Base-by-base conservation (phyloP, 2,888 invertebrate genomes). In the Agrilus cyanescens region DNA sequence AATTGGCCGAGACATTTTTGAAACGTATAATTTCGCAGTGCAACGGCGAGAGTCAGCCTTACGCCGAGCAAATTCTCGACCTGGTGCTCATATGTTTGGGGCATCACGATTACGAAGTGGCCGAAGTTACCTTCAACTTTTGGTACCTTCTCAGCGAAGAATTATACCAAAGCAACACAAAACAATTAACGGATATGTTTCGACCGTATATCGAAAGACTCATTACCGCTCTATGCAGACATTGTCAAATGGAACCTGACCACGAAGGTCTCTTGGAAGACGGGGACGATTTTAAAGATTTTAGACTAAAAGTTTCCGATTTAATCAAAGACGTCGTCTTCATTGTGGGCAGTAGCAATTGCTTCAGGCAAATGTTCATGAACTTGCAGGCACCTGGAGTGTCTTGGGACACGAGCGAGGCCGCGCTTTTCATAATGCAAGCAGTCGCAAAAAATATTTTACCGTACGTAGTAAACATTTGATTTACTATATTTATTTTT, bases 91-190 rank as follows among this genome's bases (percentile, higher is more conserved):
- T 85, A 31, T 94, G 96, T 67, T 88, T 93, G 8, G 93, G 93
- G 0, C 95, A 97, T 71, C 94, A 95, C 67, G 95, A 97, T 65
- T 97, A 94, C 69, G 94, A 96, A 76, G 91, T 94, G 55, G 80
- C 81, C 29, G 81, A 82, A 61, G 89, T 96, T 53, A 94, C 97
- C 2, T 98, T 97, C 63, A 89, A 91, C 66, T 75, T 96, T 45
- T 98, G 98, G 98, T 96, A 93, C 68, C 78, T 89, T 18, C 67
- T 98, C 30, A 94, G 96, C 4, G 97, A 98, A 67, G 85, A 87
- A 57, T 71, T 98, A 4, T 97, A 95, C 65, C 85, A 89, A 55
- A 80, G 82, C 51, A 85, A 93, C 61, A 82, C 80, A 56, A 82
- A 86, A 54, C 75, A 80, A 0, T 63, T 90, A n/a, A 88, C 85